Evolutionary conservation across 1,140 invertebrate species (phyloP), one percentile per base, ranked within the genome.

Genomic region (Linepithema humile): DNA sequence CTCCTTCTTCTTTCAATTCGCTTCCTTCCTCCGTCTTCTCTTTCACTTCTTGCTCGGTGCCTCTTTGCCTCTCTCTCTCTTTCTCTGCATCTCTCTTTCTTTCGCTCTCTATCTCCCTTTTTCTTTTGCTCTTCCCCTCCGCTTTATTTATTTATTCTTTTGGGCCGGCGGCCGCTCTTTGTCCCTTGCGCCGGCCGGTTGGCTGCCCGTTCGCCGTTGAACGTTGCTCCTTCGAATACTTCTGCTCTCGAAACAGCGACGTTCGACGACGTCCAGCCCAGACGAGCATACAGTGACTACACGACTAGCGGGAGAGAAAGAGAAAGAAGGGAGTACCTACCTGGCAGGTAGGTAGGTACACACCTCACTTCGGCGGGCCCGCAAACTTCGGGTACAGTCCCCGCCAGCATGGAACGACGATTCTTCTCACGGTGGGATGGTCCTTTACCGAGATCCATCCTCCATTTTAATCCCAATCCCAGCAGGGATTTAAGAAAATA

Each of bases 81-180:
- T 29, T 40, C 60, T 45, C 32, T n/a, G n/a, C n/a, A n/a, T n/a
- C n/a, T n/a, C n/a, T n/a, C n/a, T n/a, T n/a, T n/a, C n/a, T n/a
- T n/a, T n/a, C n/a, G n/a, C 64, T 64, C 67, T 45, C 4, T 20
- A 29, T 35, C 40, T 35, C 29, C 32, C 50, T 43, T 20, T 82
- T 29, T 35, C 23, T 20, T 67, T 84, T 45, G 38, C 43, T 70
- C 80, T 65, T 57, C 57, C 72, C 74, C 86, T 89, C 89, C 88
- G 86, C 78, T 88, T 91, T 88, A 88, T 91, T 93, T 92, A 92
- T 93, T 93, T 93, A 91, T 92, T 89, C 89, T 92, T 93, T 93
- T 90, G 91, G 91, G 85, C 91, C 90, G 91, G 86, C 91, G 91
- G 92, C 91, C 83, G 89, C 88, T 91, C 92, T 93, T 93, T 93